Conservation (phyloP, 1,140 invertebrate species). For the Bombus turneri region DNA sequence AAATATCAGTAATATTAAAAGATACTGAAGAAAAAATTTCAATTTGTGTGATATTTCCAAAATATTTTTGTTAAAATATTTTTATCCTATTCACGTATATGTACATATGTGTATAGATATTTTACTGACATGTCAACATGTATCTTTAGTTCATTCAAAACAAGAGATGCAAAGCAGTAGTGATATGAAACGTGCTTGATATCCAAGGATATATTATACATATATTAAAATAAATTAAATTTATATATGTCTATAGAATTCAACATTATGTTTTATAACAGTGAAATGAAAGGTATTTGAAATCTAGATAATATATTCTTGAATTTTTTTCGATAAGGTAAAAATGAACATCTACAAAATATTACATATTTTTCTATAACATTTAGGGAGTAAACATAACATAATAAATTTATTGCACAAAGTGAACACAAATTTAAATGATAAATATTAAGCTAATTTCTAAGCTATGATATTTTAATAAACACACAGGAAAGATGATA, state of each 20-base stretch:
- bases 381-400: conserved; percentile 2
- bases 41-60: background rate
- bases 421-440: background rate
- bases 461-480: conserved; percentile 14
- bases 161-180: conserved; percentile 64
- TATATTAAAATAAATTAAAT: conserved; percentile 28
- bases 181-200: conserved; percentile 62
- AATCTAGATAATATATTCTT: conserved; percentile 20
- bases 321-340: conserved; percentile 1
- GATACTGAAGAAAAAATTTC: background rate
- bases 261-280: background rate
- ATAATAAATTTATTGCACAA: background rate
- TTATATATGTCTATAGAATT: background rate
- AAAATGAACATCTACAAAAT: conserved; percentile 47
- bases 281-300: background rate
- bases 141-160: conserved; percentile 54
- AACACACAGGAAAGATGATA: conserved; percentile 1
- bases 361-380: conserved; percentile 4
- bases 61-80: background rate
- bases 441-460: conserved; percentile 1
- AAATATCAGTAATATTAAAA: conserved; percentile 20
- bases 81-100: background rate
- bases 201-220: conserved; percentile 44
- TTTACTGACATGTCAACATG: conserved; percentile 41
- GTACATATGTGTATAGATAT: background rate